phyloP scores from a whole-genome alignment of 2,888 invertebrate species.

The Tricholauxania praeusta region DNA sequence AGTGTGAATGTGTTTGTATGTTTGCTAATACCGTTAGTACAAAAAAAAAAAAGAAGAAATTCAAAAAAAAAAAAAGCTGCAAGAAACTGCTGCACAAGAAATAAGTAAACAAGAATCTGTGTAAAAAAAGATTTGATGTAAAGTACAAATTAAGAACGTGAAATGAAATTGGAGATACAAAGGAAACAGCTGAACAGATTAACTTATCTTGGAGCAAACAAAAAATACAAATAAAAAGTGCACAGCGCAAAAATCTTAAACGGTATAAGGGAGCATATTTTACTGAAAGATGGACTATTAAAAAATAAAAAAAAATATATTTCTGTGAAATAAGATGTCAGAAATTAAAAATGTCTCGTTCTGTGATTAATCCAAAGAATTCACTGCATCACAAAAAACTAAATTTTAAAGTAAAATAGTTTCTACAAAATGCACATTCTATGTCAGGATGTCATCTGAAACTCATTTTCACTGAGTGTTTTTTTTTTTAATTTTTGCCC shows the following conservation, averaged over 20 bases:
- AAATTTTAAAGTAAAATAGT: too few species aligned
- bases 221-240: too few species aligned
- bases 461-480: conserved; percentile 7
- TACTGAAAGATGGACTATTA: too few species aligned
- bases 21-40: conserved; percentile 40
- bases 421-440: too few species aligned
- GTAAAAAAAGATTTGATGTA: background rate
- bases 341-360: too few species aligned
- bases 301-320: too few species aligned
- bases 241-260: too few species aligned
- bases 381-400: too few species aligned
- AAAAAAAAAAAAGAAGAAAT: conserved; percentile 24
- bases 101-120: background rate
- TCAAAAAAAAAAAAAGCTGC: conserved; percentile 11
- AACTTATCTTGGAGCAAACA: background rate
- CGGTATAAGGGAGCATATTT: too few species aligned
- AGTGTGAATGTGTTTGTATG: conserved; percentile 15
- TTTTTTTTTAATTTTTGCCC: background rate
- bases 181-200: background rate
- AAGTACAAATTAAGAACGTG: background rate
- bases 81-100: background rate
- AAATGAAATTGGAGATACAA: background rate
- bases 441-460: background rate
- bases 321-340: too few species aligned
- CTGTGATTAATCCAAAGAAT: too few species aligned